Evolutionary conservation across 2,113 vertebrate species (phyloP), one percentile per base, ranked within the genome.

Genomic region (Scophthalmus maximus): DNA sequence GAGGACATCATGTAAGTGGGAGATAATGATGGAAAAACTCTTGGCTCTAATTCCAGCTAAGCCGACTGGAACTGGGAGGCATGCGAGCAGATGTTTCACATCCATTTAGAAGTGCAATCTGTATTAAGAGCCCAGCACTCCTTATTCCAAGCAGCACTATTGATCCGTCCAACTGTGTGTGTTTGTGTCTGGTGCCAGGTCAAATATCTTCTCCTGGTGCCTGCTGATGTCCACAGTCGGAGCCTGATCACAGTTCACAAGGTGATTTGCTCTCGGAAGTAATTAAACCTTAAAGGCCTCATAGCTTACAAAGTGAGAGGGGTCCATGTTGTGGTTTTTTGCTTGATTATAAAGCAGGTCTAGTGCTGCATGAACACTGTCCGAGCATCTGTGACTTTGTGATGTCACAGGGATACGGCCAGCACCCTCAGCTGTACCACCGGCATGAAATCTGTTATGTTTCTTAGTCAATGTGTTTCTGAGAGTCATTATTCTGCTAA

Each of bases 91-190:
- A 74, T 68, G 15, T 7, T 74, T 89, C 84, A 80, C 74, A 79
- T 91, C 82, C 83, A 86, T 85, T 92, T 89, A 85, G 51, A 63
- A 80, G 82, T 52, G 61, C 82, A 83, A 87, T 90, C 81, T 86
- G 76, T 91, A 84, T 87, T 80, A 79, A 62, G 80, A 87, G 80
- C 73, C 68, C 46, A 11, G 70, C 74, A 34, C 67, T 74, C 85
- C 79, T 87, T 82, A 82, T 88, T 89, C 80, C n/a, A 5, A 64
- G 71, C 46, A 74, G 68, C 78, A 29, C 25, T 88, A 91, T 91
- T 85, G 83, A 90, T 90, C 82, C 67, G 38, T 77, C 68, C 63
- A 65, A 69, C 77, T 76, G 66, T 77, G 72, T 77, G 74, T 76
- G 62, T 78, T 69, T 67, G 71, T 82, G 51, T 81, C 65, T 73